Evolutionary conservation across 2,888 invertebrate species (phyloP), one percentile per base, ranked within the genome.

Genomic region (Sturmia bella): DNA sequence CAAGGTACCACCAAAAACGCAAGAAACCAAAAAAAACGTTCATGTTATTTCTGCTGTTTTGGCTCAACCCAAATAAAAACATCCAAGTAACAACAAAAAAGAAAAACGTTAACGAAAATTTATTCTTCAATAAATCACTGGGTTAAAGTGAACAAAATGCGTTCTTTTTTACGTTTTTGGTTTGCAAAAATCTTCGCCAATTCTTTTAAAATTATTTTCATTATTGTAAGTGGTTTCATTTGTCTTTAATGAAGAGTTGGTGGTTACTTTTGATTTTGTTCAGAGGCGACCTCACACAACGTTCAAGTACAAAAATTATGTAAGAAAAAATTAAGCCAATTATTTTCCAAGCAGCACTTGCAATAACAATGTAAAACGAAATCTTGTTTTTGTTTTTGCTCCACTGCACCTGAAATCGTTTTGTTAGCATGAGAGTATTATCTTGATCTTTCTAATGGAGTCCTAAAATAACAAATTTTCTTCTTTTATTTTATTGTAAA

Each of bases 281-380:
- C 66, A 56, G 43, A 4, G 27, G 17, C 57, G 59, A 83, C 80
- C 77, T 39, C 80, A 66, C 76, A 80, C 76, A 68, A 41, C 41
- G 80, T 15, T 17, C 21, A 64, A 48, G 48, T 56, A 24, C 48
- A 27, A 9, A 12, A 39, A 54, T 76, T 54, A 61, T 80, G 66
- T 80, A 80, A 74, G 70, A 64, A 59, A 17, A 76, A 76, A 66
- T 80, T 76, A 76, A 80, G 66, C 80, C 80, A 80, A 80, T 80
- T 80, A 76, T 54, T 73, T 69, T 54, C 24, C 27, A 54, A 59
- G 15, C 66, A 68, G 37, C 78, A 73, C 72, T 79, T 79, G 78
- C 15, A 79, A 73, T 66, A 79, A 79, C 78, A 79, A 66, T 15
- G n/a, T 45, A 19, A 24, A 43, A 54, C 61, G 69, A 69, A 12